Conservation (phyloP, 1,140 invertebrate genomes). For the Drosophila lini region DNA sequence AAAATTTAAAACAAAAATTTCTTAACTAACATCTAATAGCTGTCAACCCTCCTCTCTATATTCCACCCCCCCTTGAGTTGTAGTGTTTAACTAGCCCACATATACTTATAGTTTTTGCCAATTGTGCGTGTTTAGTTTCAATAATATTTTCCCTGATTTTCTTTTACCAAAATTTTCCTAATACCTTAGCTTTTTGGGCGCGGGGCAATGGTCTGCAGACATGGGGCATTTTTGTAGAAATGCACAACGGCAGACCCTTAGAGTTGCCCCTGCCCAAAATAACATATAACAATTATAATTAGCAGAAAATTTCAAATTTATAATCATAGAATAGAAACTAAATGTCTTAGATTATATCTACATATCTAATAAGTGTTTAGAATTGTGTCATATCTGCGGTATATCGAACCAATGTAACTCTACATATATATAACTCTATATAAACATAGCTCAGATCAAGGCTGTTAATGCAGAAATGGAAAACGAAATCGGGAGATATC, state of each 20-base stretch:
- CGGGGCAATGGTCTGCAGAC: slow-evolving; percentile 31
- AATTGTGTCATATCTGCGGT: slow-evolving; percentile 68
- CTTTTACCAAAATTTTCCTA: slow-evolving; percentile 12
- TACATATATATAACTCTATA: slow-evolving; percentile 51
- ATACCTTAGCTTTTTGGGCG: slow-evolving; percentile 26
- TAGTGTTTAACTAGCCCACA: slow-evolving; percentile 57
- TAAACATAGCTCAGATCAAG: slow-evolving; percentile 72
- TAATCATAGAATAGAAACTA: slow-evolving; percentile 60
- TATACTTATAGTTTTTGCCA: slow-evolving; percentile 49
- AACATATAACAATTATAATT: slow-evolving; percentile 9
- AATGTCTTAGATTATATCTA: slow-evolving; percentile 68
- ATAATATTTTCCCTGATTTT: not conserved
- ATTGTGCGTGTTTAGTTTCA: slow-evolving; percentile 44
- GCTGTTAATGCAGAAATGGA: slow-evolving; percentile 57
- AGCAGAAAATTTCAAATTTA: slow-evolving; percentile 32
- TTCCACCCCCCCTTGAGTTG: slow-evolving; percentile 39
- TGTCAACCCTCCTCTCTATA: slow-evolving; percentile 45
- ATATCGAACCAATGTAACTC: slow-evolving; percentile 53
- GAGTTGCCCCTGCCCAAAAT: slow-evolving; percentile 30
- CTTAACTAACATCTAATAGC: slow-evolving; percentile 52
- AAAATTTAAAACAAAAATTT: slow-evolving; percentile 40
- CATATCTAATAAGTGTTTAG: slow-evolving; percentile 73
- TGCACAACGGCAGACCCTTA: slow-evolving; percentile 50
- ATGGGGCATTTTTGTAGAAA: slow-evolving; percentile 59
- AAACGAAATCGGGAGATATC: slow-evolving; percentile 14